A percentile compares a stretch with the other conserved stretches of the same genome.
phyloP scores from a whole-genome alignment of 2,888 invertebrate genomes.

The Aspidapion aeneum region DNA sequence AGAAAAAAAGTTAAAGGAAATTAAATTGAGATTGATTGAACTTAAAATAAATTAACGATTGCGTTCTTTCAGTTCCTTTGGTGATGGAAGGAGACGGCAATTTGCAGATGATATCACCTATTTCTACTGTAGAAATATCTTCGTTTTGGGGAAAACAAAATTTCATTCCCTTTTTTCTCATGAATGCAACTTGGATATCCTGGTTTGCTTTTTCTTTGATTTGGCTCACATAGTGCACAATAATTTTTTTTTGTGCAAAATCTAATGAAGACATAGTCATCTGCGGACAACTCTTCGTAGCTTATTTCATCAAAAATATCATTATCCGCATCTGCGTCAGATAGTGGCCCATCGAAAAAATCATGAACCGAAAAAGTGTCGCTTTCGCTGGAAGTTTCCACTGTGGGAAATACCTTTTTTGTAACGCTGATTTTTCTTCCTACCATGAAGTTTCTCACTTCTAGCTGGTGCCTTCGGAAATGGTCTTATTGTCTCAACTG shows the following conservation, averaged over 20 bases:
- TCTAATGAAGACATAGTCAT: conserved; percentile 2
- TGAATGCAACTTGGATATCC: conserved; percentile 4
- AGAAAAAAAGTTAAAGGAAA: no score
- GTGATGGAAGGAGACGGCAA: conserved; percentile 7
- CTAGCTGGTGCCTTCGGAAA: conserved; percentile 13
- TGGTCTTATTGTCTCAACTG: conserved; percentile 2
- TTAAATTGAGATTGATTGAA: conserved; percentile 3
- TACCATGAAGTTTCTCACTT: conserved; percentile 9
- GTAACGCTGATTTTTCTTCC: conserved; percentile 11
- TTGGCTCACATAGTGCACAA: conserved; percentile 8
- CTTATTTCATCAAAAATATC: conserved; percentile 2
- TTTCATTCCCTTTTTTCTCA: conserved; percentile 7
- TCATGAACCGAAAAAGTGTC: conserved; percentile 8
- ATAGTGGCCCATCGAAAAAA: conserved; percentile 5
- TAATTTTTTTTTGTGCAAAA: conserved; percentile 10
- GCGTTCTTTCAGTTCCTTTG: conserved; percentile 3
- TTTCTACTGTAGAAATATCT: conserved; percentile 10
- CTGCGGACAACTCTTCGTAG: conserved; percentile 5
- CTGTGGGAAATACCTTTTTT: conserved; percentile 1
- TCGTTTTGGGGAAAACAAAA: conserved; percentile 5
- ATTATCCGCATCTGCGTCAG: neutral
- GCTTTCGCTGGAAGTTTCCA: conserved; percentile 2
- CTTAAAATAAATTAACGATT: conserved; percentile 5
- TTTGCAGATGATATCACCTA: conserved; percentile 6
- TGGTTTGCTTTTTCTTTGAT: neutral